These are phyloP conservation scores for Grus americana DNA, from an alignment of 2,113 vertebrate species.

Conservation along the genomic window DNA sequence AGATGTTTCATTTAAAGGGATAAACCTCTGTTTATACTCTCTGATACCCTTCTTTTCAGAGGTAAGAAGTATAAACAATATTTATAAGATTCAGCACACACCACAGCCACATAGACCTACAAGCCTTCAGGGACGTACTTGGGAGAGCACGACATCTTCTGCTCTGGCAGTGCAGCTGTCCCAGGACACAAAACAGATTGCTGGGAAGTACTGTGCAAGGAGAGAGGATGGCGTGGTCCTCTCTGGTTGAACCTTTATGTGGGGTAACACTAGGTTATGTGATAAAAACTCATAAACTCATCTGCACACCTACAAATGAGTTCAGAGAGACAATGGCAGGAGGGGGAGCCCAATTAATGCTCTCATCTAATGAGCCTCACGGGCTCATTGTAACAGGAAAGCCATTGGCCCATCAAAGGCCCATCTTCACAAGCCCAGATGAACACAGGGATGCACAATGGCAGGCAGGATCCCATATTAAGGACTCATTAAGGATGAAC, in stretches of 20 bases:
- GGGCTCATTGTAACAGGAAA: not conserved
- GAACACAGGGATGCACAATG: not conserved
- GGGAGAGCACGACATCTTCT: not conserved
- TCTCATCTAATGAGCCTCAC: not conserved
- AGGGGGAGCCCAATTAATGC: not conserved
- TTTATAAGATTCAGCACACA: not conserved
- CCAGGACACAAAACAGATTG: not conserved
- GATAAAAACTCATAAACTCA: not conserved
- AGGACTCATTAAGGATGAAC: not conserved
- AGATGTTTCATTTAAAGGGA: not conserved
- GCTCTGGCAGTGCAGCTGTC: rapidly evolving
- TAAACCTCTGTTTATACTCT: not conserved
- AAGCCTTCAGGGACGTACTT: not conserved
- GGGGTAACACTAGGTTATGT: not conserved
- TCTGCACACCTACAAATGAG: not conserved
- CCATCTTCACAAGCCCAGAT: not conserved
- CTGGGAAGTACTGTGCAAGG: not conserved
- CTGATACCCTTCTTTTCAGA: not conserved
- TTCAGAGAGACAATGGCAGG: not conserved
- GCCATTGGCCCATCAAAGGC: not conserved
- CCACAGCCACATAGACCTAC: rapidly evolving
- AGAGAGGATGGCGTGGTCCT: not conserved
- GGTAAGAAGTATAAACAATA: not conserved
- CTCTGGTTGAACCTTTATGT: not conserved
- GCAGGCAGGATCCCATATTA: not conserved